These are phyloP conservation scores for Tigriopus japonicus DNA, from an alignment of 1,140 invertebrate species.

Conservation along the genomic window DNA sequence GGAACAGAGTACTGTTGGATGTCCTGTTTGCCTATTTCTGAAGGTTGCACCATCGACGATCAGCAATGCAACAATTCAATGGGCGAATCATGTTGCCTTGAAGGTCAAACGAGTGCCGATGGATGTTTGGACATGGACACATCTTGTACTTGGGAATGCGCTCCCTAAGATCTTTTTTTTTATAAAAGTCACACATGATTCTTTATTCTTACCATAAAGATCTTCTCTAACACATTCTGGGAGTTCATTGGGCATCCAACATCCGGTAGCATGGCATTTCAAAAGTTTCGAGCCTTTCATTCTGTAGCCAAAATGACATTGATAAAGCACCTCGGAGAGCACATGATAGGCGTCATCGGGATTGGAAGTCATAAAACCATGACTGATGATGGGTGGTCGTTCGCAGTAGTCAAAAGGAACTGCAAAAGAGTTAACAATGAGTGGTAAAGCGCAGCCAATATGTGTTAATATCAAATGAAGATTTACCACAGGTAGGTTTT, in stretches of 20 bases:
- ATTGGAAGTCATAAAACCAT: slow-evolving; percentile 1
- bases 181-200: no score
- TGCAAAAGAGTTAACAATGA: background rate
- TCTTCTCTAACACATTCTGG: slow-evolving; percentile 21
- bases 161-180: no score
- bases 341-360: slow-evolving; percentile 17
- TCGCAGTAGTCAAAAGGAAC: slow-evolving; percentile 9
- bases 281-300: slow-evolving; percentile 25
- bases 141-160: no score
- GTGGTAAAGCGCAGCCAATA: background rate
- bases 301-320: slow-evolving; percentile 27
- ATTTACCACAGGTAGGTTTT: slow-evolving; percentile 19
- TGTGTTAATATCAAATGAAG: background rate
- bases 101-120: no score
- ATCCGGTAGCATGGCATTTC: slow-evolving; percentile 26
- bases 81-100: no score
- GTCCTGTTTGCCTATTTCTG: no score
- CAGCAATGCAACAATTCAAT: no score
- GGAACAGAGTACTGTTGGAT: no score
- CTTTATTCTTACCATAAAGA: background rate
- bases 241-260: slow-evolving; percentile 27
- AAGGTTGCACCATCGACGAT: no score
- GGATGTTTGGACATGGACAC: no score
- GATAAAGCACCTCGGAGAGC: slow-evolving; percentile 25
- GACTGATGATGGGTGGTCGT: background rate